phyloP scores from a whole-genome alignment of 2,888 invertebrate genomes.

The Odontothrips loti region DNA sequence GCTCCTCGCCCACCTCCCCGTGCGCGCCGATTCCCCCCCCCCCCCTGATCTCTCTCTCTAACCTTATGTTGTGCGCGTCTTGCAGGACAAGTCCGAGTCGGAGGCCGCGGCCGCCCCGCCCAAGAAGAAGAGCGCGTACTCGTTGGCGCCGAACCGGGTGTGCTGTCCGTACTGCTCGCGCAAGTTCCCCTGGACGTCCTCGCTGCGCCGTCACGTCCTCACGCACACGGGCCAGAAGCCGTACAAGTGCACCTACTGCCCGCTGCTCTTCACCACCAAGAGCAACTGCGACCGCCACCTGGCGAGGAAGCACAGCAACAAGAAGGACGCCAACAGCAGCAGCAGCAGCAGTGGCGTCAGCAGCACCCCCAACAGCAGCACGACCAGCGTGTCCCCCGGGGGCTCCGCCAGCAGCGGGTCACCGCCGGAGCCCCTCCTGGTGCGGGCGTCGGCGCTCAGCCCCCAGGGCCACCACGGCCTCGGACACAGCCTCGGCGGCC shows the following conservation, averaged over 20 bases:
- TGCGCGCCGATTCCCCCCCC: too few relatives aligned
- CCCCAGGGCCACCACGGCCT: constrained; percentile 39
- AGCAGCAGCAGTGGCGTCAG: constrained; percentile 5
- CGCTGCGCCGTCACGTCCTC: constrained; percentile 86
- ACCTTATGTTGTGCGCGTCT: not conserved
- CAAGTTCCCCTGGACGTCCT: constrained; percentile 96
- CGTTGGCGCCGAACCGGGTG: constrained; percentile 88
- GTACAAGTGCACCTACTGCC: constrained; percentile 90
- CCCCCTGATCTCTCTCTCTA: too few relatives aligned
- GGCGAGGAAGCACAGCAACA: constrained; percentile 46
- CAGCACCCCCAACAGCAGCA: constrained; percentile 18
- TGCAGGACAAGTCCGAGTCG: constrained; percentile 48
- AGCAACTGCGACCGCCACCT: constrained; percentile 95
- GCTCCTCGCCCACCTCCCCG: too few relatives aligned
- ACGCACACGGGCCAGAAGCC: constrained; percentile 97
- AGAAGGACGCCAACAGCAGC: constrained; percentile 23
- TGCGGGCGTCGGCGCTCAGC: constrained; percentile 45
- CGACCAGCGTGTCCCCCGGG: not conserved
- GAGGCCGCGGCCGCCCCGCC: constrained; percentile 49
- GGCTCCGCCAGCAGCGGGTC: constrained; percentile 42
- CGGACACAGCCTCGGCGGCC: constrained; percentile 39
- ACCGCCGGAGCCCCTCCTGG: constrained; percentile 50
- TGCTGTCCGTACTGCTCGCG: constrained; percentile 90
- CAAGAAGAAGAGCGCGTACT: constrained; percentile 92
- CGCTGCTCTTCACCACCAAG: constrained; percentile 91